Evolutionary conservation across 64 coral and sea anemone species (phyloP), one percentile per base, ranked within the genome.

Genomic region (Astreopora myriophthalma): DNA sequence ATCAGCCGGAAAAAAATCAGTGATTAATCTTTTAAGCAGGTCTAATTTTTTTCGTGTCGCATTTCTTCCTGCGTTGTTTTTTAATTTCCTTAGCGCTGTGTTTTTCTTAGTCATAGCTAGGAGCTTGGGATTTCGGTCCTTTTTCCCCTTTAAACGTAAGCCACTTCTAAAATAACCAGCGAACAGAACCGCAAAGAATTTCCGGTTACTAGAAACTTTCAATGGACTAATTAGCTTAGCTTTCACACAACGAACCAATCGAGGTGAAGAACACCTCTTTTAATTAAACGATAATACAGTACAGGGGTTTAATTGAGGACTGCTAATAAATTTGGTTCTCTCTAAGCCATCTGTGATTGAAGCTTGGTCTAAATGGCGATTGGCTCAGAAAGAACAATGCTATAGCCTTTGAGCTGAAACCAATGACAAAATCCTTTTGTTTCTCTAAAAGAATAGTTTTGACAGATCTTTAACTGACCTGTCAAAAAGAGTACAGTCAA

Each of bases 131-230:
- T 46, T 46, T 46, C 5, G 11, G 42, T 46, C 42, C 28, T 60
- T 29, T 6, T 17, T 0, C 29, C 16, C 38, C 13, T 63, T 64
- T 83, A 64, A 60, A 28, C n/a, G 25, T 60, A 80, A 57, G 48
- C 76, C 79, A 83, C 57, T 83, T 64, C 55, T 37, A 11, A 25
- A 83, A 63, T 31, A 25, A 6, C 34, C 31, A 23, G 20, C 9
- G 79, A 37, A 64, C 29, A 63, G 79, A 65, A 83, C 22, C 57
- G 32, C 20, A 30, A 83, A 83, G 79, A 83, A 83, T 83, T 83
- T 83, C 79, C 79, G 79, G 79, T 20, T 14, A n/a, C 34, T 64
- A 8, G 37, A 65, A 64, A 83, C 31, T 38, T 83, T 83, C 79
- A 83, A 60, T 83, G 34, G 11, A 36, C 33, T 83, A 63, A 83